Evolutionary conservation across 2,797 vertebrate genomes (phyloP).

Genomic region (Psittacula echo): DNA sequence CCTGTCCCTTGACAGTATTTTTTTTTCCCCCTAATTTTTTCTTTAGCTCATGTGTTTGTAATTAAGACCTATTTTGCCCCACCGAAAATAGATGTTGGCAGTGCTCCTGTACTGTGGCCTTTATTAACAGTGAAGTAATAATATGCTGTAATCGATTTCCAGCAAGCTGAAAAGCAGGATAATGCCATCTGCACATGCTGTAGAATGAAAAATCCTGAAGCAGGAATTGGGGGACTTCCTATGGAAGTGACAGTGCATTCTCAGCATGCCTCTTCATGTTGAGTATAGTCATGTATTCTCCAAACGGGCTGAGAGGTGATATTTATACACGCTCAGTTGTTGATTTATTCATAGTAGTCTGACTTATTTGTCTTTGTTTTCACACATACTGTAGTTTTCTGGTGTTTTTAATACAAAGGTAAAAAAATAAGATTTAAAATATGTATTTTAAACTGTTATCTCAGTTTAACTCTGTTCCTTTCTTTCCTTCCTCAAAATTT

Average conservation of each 20-base stretch:
- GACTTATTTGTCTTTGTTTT: neutral
- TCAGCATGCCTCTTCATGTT: neutral
- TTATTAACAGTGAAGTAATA: slow-evolving; percentile 16
- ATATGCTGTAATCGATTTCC: neutral
- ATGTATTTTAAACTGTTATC: neutral
- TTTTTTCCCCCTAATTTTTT: neutral
- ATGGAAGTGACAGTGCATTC: neutral
- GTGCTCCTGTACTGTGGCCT: neutral
- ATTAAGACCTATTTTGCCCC: neutral
- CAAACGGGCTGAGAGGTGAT: neutral
- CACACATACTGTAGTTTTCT: neutral
- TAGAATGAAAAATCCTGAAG: neutral
- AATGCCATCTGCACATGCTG: neutral
- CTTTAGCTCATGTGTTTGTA: neutral
- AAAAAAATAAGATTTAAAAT: neutral
- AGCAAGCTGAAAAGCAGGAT: neutral
- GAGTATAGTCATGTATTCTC: neutral
- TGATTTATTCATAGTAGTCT: slow-evolving; percentile 14
- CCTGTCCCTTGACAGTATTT: neutral
- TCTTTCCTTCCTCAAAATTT: neutral
- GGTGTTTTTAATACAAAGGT: neutral
- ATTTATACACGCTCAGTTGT: neutral
- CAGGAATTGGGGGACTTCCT: neutral
- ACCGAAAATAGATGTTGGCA: slow-evolving; percentile 16
- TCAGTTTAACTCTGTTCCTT: neutral